A percentile compares a stretch with the other conserved stretches of the same genome.
Evolutionary conservation across 2,113 vertebrate species (phyloP).

Genomic region (Geococcyx californianus): DNA sequence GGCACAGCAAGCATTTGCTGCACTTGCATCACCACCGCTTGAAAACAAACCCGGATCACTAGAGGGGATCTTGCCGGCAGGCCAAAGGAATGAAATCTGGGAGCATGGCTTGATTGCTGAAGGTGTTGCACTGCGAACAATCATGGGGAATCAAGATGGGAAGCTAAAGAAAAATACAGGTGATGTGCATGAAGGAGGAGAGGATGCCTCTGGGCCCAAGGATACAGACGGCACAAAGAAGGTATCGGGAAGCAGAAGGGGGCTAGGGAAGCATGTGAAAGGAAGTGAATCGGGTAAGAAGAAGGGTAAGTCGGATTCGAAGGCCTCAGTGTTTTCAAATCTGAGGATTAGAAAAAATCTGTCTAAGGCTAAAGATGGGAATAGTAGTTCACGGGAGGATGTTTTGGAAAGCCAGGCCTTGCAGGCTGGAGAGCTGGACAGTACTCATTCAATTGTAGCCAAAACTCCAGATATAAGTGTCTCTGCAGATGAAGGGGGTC

Average conservation of each 20-base stretch:
- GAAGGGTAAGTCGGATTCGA: constrained; percentile 89
- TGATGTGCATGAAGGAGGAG: constrained; percentile 80
- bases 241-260: constrained; percentile 83
- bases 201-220: constrained; percentile 81
- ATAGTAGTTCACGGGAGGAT: constrained; percentile 87
- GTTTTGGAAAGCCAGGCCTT: constrained; percentile 80
- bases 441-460: constrained; percentile 74
- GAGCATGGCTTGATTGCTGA: constrained; percentile 81
- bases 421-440: constrained; percentile 85
- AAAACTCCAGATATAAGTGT: constrained; percentile 90
- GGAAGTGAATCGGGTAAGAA: constrained; percentile 81
- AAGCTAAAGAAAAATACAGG: constrained; percentile 86
- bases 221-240: constrained; percentile 87
- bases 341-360: constrained; percentile 91
- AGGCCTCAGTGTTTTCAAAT: constrained; percentile 91
- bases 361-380: constrained; percentile 82
- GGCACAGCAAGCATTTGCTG: constrained; percentile 71
- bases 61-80: constrained; percentile 38
- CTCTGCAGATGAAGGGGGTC: constrained; percentile 89
- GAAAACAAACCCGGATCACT: constrained; percentile 70
- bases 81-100: constrained; percentile 17
- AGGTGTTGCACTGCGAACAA: constrained; percentile 68
- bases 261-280: constrained; percentile 81
- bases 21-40: constrained; percentile 73
- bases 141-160: constrained; percentile 97